These are phyloP conservation scores for Callinectes sapidus DNA, from an alignment of 2,888 invertebrate species.

Conservation along the genomic window DNA sequence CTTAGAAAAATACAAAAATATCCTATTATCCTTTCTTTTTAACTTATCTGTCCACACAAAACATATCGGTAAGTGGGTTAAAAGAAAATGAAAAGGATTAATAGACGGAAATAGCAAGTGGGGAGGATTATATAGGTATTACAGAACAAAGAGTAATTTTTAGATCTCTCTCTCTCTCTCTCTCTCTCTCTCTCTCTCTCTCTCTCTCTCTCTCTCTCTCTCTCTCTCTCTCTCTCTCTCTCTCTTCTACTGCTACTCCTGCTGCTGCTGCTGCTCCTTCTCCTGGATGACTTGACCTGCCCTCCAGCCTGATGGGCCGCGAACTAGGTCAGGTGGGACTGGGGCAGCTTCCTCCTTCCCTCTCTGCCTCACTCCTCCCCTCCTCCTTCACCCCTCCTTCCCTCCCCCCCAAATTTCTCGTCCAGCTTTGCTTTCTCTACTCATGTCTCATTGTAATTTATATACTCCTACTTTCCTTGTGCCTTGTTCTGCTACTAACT, in stretches of 20 bases:
- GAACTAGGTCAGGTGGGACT: conserved; percentile 4
- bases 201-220: background rate
- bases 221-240: conserved; percentile 32
- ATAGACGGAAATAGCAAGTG: too few species aligned
- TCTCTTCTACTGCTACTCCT: background rate
- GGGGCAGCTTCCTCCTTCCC: background rate
- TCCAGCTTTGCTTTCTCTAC: conserved; percentile 9
- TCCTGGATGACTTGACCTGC: background rate
- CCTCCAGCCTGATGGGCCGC: background rate
- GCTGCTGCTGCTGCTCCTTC: background rate
- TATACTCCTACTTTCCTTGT: conserved; percentile 3
- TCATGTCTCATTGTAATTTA: background rate
- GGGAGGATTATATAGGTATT: too few species aligned
- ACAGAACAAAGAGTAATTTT: too few species aligned
- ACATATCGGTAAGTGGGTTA: too few species aligned
- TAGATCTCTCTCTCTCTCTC: background rate
- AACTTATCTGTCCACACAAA: too few species aligned
- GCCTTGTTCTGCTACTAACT: conserved; percentile 3
- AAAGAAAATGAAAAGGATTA: too few species aligned
- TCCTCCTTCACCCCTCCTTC: background rate
- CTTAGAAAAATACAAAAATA: too few species aligned
- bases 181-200: conserved; percentile 32
- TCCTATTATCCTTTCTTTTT: too few species aligned
- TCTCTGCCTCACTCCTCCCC: background rate
- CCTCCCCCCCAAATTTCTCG: background rate